A percentile compares a stretch with the other conserved stretches of the same genome.
Evolutionary conservation across 2,797 vertebrate species (phyloP).

Genomic region (Sebastiscus albofasciatus): DNA sequence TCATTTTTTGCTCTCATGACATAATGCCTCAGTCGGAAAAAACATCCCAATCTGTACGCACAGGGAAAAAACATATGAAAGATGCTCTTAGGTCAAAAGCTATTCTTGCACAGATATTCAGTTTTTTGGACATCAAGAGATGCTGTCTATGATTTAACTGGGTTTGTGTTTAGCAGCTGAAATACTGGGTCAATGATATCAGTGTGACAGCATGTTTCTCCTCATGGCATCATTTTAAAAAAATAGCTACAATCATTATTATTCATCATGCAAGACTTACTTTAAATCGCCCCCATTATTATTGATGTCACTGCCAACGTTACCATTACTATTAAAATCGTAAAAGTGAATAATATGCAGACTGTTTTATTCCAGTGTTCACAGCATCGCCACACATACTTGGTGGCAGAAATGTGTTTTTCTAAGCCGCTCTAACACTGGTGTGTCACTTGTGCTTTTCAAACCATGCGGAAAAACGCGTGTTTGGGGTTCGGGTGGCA

Average conservation of each 20-base stretch:
- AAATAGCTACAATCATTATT: conserved; percentile 23
- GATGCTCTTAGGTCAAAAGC: conserved; percentile 65
- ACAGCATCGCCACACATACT: conserved; percentile 54
- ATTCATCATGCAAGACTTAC: not conserved
- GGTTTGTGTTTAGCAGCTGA: conserved; percentile 54
- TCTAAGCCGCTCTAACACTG: conserved; percentile 51
- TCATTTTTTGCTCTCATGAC: conserved; percentile 53
- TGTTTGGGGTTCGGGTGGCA: conserved; percentile 78
- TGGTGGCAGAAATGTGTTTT: conserved; percentile 61
- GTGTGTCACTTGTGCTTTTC: conserved; percentile 70
- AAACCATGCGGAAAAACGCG: conserved; percentile 70
- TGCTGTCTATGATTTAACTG: conserved; percentile 67
- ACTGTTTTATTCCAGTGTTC: conserved; percentile 54
- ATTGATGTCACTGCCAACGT: conserved; percentile 4
- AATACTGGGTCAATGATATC: conserved; percentile 42
- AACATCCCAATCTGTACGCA: conserved; percentile 46
- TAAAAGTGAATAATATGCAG: conserved; percentile 40
- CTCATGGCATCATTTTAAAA: conserved; percentile 3
- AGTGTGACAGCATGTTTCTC: conserved; percentile 13
- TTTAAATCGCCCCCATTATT: not conserved
- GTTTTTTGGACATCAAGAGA: conserved; percentile 65
- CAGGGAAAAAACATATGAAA: conserved; percentile 46
- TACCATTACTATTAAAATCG: conserved; percentile 27
- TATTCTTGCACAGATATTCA: conserved; percentile 70
- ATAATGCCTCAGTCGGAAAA: conserved; percentile 57